These are phyloP conservation scores for Corythornis cristatus DNA, from an alignment of 2,113 vertebrate species.

Conservation along the genomic window DNA sequence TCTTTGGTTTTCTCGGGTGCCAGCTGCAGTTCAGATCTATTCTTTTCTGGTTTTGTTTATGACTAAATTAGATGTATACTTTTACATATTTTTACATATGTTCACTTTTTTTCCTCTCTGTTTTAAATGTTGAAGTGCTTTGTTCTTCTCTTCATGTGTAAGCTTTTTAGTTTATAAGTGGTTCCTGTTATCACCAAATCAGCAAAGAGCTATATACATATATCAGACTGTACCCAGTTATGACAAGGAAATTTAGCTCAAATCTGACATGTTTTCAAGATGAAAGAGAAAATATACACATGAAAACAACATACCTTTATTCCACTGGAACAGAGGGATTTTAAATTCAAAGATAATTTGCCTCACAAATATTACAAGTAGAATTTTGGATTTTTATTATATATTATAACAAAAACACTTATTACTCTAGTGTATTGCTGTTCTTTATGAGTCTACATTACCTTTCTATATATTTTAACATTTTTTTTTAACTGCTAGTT, in stretches of 20 bases:
- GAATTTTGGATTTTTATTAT: background rate
- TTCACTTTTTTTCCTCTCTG: background rate
- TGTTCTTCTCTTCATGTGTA: conserved; percentile 2
- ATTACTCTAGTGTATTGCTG: too few species aligned
- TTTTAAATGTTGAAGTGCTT: conserved; percentile 26
- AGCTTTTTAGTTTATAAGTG: background rate
- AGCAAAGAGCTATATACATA: background rate
- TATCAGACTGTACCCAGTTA: background rate
- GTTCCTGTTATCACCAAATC: conserved; percentile 9
- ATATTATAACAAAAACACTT: background rate
- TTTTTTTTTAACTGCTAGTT: background rate
- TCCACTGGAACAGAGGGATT: background rate
- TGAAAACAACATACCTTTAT: background rate
- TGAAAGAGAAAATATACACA: conserved; percentile 1
- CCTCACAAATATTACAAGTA: background rate
- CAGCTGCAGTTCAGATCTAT: background rate
- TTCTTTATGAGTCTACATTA: background rate
- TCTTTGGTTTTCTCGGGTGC: background rate
- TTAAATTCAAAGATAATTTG: conserved; percentile 16
- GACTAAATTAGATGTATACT: conserved; percentile 31
- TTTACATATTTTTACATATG: conserved; percentile 65
- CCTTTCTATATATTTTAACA: background rate
- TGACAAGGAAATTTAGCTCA: background rate
- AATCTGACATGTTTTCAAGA: background rate
- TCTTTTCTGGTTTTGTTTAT: background rate